phyloP scores from a whole-genome alignment of 2,888 invertebrate species.

The Brenthis ino region DNA sequence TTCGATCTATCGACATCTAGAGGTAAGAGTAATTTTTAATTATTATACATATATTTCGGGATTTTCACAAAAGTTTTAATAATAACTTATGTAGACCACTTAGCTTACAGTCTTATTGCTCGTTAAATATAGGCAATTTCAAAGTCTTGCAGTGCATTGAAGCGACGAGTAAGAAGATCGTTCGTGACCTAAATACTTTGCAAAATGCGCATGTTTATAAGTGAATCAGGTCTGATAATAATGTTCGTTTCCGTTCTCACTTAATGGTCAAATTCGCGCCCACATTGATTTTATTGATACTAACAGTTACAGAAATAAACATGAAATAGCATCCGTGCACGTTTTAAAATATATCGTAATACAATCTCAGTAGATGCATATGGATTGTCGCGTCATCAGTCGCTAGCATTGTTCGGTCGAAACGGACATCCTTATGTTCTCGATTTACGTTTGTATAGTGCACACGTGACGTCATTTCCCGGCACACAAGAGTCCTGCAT shows the following conservation, averaged over 20 bases:
- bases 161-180: conserved; percentile 73
- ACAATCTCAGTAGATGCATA: conserved; percentile 48
- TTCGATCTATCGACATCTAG: conserved; percentile 83
- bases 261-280: conserved; percentile 29
- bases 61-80: no score
- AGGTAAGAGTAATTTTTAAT: conserved; percentile 50
- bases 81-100: no score
- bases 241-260: conserved; percentile 50
- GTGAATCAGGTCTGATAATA: conserved; percentile 52
- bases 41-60: no score
- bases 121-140: conserved; percentile 52
- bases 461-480: conserved; percentile 70
- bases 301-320: conserved; percentile 50
- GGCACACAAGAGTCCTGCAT: conserved; percentile 53
- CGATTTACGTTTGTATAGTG: conserved; percentile 55
- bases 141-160: conserved; percentile 67
- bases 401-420: conserved; percentile 51
- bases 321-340: background rate
- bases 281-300: conserved; percentile 46
- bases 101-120: no score
- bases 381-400: conserved; percentile 55
- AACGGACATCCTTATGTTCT: conserved; percentile 66
- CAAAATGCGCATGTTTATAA: conserved; percentile 67
- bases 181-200: conserved; percentile 74
- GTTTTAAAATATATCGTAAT: conserved; percentile 5